phyloP scores from a whole-genome alignment of 2,113 vertebrate genomes.

The Circaetus gallicus region DNA sequence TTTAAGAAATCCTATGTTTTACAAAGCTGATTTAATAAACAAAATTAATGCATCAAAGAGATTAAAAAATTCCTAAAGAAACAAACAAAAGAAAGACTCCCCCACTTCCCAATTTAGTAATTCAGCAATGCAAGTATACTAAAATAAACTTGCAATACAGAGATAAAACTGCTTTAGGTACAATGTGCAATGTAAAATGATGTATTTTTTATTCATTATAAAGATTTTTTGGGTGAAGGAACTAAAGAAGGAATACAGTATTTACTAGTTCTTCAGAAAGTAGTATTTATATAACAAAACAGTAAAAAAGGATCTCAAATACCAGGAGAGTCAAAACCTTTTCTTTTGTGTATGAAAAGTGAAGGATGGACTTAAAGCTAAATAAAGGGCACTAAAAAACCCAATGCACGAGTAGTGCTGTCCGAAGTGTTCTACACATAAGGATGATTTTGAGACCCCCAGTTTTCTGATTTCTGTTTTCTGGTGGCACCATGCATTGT shows the following conservation, averaged over 20 bases:
- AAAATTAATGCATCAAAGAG: neutral
- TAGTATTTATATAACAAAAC: neutral
- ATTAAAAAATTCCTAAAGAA: neutral
- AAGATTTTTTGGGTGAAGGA: neutral
- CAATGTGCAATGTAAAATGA: neutral
- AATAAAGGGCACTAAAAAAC: neutral
- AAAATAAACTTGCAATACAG: neutral
- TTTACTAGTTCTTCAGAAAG: neutral
- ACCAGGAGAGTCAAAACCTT: neutral
- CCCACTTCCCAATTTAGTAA: neutral
- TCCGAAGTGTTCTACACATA: neutral
- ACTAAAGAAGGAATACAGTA: neutral
- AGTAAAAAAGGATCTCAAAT: neutral
- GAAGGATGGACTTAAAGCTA: neutral
- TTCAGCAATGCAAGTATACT: neutral
- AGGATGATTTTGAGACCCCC: neutral
- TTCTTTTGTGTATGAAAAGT: neutral
- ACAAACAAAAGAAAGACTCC: too few species aligned
- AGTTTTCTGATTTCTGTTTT: neutral
- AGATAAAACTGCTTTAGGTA: neutral
- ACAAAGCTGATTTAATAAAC: neutral
- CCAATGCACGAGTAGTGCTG: accelerated
- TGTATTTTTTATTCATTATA: neutral
- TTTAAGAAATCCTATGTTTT: neutral
- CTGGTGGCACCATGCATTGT: neutral